Evolutionary conservation across 1,140 invertebrate genomes (phyloP).

Genomic region (Hyles vespertilio): DNA sequence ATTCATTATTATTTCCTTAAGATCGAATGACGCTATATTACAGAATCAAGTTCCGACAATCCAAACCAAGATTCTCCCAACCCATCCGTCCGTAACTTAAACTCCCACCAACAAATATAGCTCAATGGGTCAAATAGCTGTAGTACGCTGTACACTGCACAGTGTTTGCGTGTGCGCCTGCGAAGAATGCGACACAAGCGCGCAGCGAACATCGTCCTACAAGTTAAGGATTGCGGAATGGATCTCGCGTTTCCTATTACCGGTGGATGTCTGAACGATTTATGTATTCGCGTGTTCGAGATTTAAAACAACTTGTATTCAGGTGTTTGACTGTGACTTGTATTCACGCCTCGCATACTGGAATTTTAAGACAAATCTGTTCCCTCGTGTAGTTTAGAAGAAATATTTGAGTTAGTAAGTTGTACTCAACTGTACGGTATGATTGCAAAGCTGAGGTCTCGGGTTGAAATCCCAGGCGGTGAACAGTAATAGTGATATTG

Average conservation of each 20-base stretch:
- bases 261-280: conserved; percentile 1
- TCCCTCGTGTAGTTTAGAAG: too few relatives aligned
- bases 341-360: too few relatives aligned
- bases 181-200: conserved; percentile 1
- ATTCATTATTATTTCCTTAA: too few relatives aligned
- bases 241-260: conserved; percentile 2
- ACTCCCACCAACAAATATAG: conserved; percentile 20
- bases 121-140: conserved; percentile 23
- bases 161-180: conserved; percentile 4
- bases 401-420: too few relatives aligned
- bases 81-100: not conserved
- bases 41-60: too few relatives aligned
- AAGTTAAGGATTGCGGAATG: conserved; percentile 7
- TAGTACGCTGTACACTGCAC: not conserved
- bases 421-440: too few relatives aligned
- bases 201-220: conserved; percentile 5
- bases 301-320: not conserved
- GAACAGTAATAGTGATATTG: too few relatives aligned
- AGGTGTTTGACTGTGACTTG: too few relatives aligned
- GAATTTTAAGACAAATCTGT: too few relatives aligned
- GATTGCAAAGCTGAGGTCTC: too few relatives aligned
- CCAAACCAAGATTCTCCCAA: not conserved
- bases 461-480: too few relatives aligned
- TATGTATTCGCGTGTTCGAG: conserved; percentile 1
- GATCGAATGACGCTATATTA: too few relatives aligned